These are phyloP conservation scores for Prorops nasuta DNA, from an alignment of 1,140 invertebrate genomes.

Conservation along the genomic window DNA sequence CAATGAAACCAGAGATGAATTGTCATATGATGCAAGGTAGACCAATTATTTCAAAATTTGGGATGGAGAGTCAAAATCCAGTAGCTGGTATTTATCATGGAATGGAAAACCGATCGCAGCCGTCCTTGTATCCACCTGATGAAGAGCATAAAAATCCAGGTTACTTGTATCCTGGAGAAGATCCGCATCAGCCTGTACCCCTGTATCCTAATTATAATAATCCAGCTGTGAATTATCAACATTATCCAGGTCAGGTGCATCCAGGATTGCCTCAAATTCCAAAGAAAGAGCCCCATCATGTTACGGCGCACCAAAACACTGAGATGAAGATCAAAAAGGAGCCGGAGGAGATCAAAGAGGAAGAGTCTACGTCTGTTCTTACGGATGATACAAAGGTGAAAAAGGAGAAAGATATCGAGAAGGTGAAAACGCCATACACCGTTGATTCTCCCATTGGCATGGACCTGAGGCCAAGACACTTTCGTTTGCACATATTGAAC, in stretches of 20 bases:
- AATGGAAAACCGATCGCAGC: constrained; percentile 23
- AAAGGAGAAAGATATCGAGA: constrained; percentile 50
- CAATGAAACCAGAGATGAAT: constrained; percentile 34
- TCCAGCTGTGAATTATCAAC: constrained; percentile 3
- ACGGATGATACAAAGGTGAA: constrained; percentile 49
- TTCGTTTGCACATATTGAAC: constrained; percentile 87
- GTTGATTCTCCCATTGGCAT: constrained; percentile 45
- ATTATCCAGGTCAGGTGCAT: not conserved
- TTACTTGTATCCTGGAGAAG: constrained; percentile 23
- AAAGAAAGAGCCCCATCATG: constrained; percentile 29
- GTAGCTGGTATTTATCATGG: constrained; percentile 17
- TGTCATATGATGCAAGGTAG: constrained; percentile 24
- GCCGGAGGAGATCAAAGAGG: constrained; percentile 24
- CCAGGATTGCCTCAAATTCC: constrained; percentile 22
- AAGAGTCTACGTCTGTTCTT: constrained; percentile 29
- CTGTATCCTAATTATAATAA: constrained; percentile 25
- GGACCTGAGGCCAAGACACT: constrained; percentile 68
- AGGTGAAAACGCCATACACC: constrained; percentile 42
- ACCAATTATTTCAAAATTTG: constrained; percentile 22
- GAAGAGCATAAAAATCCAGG: constrained; percentile 27
- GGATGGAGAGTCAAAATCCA: constrained; percentile 14
- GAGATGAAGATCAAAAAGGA: constrained; percentile 36
- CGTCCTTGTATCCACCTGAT: constrained; percentile 28
- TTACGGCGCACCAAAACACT: constrained; percentile 2
- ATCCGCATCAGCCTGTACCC: constrained; percentile 21